A percentile compares a stretch with the other conserved stretches of the same genome.
phyloP scores from a whole-genome alignment of 2,113 vertebrate genomes.

The Bujurquina vittata region DNA sequence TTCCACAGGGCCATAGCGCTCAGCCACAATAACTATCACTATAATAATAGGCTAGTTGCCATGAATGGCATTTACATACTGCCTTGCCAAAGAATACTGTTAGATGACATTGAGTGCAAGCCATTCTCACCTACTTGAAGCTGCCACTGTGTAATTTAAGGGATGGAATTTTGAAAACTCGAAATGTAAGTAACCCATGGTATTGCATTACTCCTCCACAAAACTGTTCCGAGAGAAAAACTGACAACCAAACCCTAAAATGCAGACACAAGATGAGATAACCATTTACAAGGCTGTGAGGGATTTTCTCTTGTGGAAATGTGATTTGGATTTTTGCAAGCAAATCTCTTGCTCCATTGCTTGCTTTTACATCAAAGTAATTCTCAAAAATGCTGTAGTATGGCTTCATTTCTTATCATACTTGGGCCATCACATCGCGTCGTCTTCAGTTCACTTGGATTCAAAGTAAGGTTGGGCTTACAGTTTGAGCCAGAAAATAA shows the following conservation, averaged over 20 bases:
- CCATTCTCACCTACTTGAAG: constrained; percentile 48
- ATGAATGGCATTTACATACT: constrained; percentile 38
- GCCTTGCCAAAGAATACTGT: constrained; percentile 25
- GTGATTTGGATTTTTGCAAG: neutral
- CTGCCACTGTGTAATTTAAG: constrained; percentile 43
- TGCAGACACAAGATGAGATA: constrained; percentile 17
- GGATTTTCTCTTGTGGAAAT: constrained; percentile 2
- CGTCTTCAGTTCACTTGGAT: neutral
- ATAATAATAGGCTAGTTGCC: constrained; percentile 50
- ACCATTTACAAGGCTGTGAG: neutral
- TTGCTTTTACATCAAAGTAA: neutral
- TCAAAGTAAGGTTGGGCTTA: neutral
- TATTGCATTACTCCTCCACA: constrained; percentile 25
- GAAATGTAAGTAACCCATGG: constrained; percentile 32
- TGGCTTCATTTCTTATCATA: neutral
- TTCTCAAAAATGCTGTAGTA: neutral
- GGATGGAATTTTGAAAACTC: constrained; percentile 42
- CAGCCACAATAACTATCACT: constrained; percentile 48
- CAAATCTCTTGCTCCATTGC: neutral
- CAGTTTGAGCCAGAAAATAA: neutral
- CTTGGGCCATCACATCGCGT: neutral
- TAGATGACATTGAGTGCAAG: constrained; percentile 18
- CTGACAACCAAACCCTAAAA: constrained; percentile 9
- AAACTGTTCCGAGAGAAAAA: constrained; percentile 13
- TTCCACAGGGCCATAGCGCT: constrained; percentile 53